Conservation (phyloP, 1,140 invertebrate genomes). For the Meloidogyne chitwoodi region DNA sequence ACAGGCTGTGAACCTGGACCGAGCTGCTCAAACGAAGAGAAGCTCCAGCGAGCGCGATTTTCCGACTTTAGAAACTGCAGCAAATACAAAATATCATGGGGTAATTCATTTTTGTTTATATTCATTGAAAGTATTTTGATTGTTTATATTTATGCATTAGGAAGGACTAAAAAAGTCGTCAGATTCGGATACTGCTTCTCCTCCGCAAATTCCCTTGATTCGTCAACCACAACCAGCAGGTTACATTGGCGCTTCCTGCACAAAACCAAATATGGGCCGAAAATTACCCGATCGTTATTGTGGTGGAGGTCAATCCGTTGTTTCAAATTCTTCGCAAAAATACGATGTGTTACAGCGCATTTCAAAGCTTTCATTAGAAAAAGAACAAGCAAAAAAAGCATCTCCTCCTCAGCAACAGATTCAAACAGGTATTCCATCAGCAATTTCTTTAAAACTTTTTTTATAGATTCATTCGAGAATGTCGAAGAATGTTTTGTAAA, state of each 20-base stretch:
- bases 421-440: background rate
- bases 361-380: conserved; percentile 35
- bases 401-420: background rate
- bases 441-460: background rate
- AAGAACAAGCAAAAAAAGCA: conserved; percentile 2
- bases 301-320: conserved; percentile 9
- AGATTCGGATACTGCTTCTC: background rate
- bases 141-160: background rate
- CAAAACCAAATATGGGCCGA: conserved; percentile 23
- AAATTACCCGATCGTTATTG: conserved; percentile 45
- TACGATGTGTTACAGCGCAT: conserved; percentile 37
- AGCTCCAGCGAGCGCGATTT: conserved; percentile 47
- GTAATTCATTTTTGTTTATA: background rate
- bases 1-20: conserved; percentile 14
- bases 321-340: conserved; percentile 10
- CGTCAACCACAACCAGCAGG: conserved; percentile 22
- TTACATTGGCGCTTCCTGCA: conserved; percentile 44
- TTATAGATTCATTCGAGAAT: background rate
- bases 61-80: conserved; percentile 45
- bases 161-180: background rate
- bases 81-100: conserved; percentile 17
- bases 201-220: background rate
- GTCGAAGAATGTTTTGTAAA: background rate
- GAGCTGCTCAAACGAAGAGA: conserved; percentile 6
- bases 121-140: no score